Evolutionary conservation across 30 jellyfish, hydroid and myxozoan genomes (phyloP).

Genomic region (Nemopilema nomurai): DNA sequence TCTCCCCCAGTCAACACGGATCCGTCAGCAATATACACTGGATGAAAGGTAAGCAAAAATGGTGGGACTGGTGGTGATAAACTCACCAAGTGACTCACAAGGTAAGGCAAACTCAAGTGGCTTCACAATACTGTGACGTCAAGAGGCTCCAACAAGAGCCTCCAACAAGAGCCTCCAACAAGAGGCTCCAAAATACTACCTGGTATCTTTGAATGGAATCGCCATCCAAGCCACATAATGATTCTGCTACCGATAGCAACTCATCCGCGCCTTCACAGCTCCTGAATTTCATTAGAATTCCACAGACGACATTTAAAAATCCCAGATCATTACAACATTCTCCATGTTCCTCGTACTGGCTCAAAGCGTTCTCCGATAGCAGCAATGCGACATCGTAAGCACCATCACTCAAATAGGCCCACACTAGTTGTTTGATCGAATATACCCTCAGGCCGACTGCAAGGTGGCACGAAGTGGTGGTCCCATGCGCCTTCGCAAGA

Average conservation of each 20-base stretch:
- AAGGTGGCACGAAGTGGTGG: conserved; percentile 49
- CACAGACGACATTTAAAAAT: conserved; percentile 22
- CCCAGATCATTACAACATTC: conserved; percentile 13
- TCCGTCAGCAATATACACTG: too few species aligned
- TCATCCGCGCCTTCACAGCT: conserved; percentile 17
- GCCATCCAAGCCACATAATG: conserved; percentile 21
- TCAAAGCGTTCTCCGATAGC: conserved; percentile 49
- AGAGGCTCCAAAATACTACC: neutral
- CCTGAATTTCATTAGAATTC: conserved; percentile 6
- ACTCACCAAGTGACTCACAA: neutral
- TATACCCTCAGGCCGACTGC: conserved; percentile 49
- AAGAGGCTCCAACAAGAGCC: too few species aligned
- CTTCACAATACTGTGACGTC: too few species aligned
- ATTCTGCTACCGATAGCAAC: conserved; percentile 18
- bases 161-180: too few species aligned
- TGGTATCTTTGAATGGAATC: conserved; percentile 34
- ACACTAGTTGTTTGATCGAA: conserved; percentile 31
- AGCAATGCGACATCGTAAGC: conserved; percentile 31
- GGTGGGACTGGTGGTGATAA: neutral
- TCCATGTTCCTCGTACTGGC: conserved; percentile 42
- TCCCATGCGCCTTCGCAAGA: conserved; percentile 34
- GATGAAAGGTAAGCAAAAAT: too few species aligned
- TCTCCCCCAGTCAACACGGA: too few species aligned
- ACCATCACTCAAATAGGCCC: conserved; percentile 51
- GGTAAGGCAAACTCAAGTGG: neutral